phyloP scores from a whole-genome alignment of 2,113 vertebrate species.

The Oriolus oriolus region DNA sequence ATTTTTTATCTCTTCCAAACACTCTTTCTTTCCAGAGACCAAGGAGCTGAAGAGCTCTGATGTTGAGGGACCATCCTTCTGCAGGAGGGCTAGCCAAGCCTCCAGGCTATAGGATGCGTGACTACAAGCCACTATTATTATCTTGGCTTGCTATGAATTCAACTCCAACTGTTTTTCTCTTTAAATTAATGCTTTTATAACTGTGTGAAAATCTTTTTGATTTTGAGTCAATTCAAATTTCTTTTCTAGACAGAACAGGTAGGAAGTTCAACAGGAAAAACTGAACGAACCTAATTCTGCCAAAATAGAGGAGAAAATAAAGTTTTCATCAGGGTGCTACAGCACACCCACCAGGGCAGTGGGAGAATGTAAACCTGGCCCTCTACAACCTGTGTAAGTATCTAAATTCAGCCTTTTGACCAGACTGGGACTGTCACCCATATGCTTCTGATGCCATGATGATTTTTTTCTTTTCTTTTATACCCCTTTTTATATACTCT shows the following conservation, averaged over 20 bases:
- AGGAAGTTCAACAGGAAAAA: not conserved
- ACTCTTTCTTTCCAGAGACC: not conserved
- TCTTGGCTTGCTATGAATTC: not conserved
- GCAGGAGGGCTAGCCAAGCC: not conserved
- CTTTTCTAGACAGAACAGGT: not conserved
- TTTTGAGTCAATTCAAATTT: not conserved
- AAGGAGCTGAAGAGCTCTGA: not conserved
- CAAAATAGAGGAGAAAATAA: rapidly evolving
- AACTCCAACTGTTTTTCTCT: not conserved
- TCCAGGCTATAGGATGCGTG: not conserved
- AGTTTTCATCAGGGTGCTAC: not conserved
- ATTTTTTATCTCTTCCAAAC: not conserved
- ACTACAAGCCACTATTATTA: not conserved
- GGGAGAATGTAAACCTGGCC: not conserved
- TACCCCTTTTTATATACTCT: too few relatives aligned
- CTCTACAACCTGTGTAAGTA: not conserved
- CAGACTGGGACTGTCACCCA: too few relatives aligned
- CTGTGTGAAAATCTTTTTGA: not conserved
- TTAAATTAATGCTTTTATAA: not conserved
- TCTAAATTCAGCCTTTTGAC: not conserved
- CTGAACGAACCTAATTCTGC: not conserved
- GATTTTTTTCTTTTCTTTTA: too few relatives aligned
- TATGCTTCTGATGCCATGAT: too few relatives aligned
- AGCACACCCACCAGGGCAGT: not conserved
- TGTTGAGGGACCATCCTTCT: not conserved